These are phyloP conservation scores for Ifrita kowaldi DNA, from an alignment of 2,113 vertebrate species.

Conservation along the genomic window DNA sequence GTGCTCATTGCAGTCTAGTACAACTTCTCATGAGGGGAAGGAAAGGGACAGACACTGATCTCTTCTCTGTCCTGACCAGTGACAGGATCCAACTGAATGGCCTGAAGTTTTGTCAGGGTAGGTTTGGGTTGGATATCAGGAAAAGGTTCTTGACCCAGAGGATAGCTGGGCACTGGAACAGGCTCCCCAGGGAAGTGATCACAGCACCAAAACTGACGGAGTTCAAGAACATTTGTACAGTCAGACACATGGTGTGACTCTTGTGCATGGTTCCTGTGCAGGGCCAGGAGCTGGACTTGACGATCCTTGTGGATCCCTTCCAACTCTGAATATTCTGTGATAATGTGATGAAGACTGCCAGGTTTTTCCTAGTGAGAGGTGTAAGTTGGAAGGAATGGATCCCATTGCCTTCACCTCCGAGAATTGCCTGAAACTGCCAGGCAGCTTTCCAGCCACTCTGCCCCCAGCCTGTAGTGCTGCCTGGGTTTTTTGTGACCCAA, in stretches of 20 bases:
- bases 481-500: neutral
- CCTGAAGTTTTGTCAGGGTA: neutral
- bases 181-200: neutral
- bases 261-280: neutral
- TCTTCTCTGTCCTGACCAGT: neutral
- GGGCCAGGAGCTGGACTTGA: rapidly evolving
- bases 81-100: neutral
- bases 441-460: neutral
- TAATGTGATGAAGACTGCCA: neutral
- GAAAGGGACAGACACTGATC: neutral
- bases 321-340: neutral
- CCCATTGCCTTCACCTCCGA: neutral
- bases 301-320: neutral
- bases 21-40: neutral
- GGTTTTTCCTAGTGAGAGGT: neutral
- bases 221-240: neutral
- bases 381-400: neutral
- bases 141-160: neutral
- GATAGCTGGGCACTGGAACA: neutral
- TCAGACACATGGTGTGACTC: neutral
- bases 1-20: neutral
- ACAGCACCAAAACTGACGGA: neutral
- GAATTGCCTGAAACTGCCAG: neutral
- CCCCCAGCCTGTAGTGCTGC: rapidly evolving
- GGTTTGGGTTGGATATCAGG: neutral